A percentile compares a stretch with the other conserved stretches of the same genome.
Evolutionary conservation across 2,113 vertebrate genomes (phyloP).

Genomic region (Hippocampus barbouri): DNA sequence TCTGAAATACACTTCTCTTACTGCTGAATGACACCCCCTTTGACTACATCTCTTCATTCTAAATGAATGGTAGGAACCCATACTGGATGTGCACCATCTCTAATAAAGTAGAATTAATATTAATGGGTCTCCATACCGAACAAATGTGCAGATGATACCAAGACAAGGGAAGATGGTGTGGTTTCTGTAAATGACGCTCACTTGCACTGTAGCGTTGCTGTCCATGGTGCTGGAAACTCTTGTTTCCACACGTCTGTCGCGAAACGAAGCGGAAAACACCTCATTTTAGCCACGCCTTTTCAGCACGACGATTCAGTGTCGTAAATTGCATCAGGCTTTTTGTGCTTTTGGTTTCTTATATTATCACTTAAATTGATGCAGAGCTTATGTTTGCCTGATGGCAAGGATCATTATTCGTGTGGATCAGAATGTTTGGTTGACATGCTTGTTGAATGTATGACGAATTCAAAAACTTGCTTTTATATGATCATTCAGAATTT

Average conservation of each 20-base stretch:
- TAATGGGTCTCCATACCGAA: neutral
- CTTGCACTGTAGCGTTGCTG: neutral
- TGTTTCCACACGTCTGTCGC: neutral
- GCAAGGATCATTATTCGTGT: neutral
- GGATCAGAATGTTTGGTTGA: neutral
- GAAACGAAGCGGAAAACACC: no score
- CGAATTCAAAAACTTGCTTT: neutral
- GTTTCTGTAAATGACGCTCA: neutral
- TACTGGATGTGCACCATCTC: neutral
- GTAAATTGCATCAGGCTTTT: no score
- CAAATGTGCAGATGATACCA: neutral
- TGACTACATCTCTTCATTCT: neutral
- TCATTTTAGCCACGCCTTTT: neutral
- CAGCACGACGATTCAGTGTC: neutral
- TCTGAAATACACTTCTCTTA: neutral
- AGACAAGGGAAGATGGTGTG: neutral
- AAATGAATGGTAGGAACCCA: neutral
- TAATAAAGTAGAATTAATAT: neutral
- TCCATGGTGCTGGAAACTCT: conserved; percentile 1
- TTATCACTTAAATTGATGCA: neutral
- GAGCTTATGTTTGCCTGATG: neutral
- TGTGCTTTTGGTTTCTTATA: neutral
- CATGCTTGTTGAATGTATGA: neutral
- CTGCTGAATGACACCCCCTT: no score
- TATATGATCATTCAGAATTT: neutral